Evolutionary conservation across 2,113 vertebrate species (phyloP).

Genomic region (Gasterosteus nipponicus): DNA sequence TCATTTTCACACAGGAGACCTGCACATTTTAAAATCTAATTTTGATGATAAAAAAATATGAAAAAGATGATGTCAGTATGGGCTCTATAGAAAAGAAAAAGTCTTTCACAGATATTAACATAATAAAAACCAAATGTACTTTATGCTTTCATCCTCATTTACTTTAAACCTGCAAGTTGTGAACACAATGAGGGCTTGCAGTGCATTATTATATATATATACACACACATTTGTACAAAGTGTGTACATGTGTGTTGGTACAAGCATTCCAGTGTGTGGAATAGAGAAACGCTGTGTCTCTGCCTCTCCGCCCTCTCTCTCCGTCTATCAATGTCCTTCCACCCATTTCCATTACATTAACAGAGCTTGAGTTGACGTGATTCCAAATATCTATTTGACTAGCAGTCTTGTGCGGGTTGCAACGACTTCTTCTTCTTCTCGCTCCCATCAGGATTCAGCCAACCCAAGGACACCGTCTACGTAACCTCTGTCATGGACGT

Average conservation of each 20-base stretch:
- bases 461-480: constrained; percentile 58
- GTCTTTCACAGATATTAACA: neutral
- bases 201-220: neutral
- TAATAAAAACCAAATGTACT: neutral
- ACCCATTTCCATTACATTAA: constrained; percentile 27
- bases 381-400: constrained; percentile 21
- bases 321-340: constrained; percentile 16
- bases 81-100: neutral
- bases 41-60: neutral
- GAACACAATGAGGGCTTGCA: neutral
- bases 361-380: constrained; percentile 24
- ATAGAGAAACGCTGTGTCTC: neutral
- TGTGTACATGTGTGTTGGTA: neutral
- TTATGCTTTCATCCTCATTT: too few relatives aligned
- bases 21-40: neutral
- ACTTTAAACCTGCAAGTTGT: neutral
- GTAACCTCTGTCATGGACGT: constrained; percentile 40
- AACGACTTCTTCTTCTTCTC: constrained; percentile 14
- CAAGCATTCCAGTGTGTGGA: neutral
- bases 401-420: constrained; percentile 21
- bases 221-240: too few relatives aligned
- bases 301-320: neutral
- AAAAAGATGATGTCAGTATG: neutral
- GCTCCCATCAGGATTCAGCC: constrained; percentile 37
- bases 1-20: neutral